Percentiles rank a stretch among this genome's conserved stretches.
phyloP scores from a whole-genome alignment of 1,140 invertebrate genomes.

The Lepidotrigona ventralis region DNA sequence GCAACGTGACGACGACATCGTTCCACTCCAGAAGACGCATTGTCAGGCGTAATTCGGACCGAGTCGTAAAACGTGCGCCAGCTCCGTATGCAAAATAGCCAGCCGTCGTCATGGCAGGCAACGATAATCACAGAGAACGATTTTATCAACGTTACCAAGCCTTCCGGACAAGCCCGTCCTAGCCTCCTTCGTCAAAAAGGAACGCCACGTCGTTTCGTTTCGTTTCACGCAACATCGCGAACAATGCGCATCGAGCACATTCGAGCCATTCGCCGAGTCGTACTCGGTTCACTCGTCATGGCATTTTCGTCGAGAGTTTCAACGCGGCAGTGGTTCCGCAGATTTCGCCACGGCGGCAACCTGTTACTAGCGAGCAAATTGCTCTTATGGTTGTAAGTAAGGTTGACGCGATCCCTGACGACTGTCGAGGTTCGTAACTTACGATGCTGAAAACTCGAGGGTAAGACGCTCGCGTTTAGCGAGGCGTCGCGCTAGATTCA shows the following conservation, averaged over 20 bases:
- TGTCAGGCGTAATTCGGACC: conserved; percentile 7
- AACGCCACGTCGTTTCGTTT: background rate
- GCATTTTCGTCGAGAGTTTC: background rate
- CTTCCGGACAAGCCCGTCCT: background rate
- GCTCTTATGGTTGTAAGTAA: background rate
- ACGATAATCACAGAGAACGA: background rate
- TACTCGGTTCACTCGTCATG: background rate
- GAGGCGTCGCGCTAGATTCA: background rate
- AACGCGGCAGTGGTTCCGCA: background rate
- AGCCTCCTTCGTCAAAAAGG: background rate
- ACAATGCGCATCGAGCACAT: background rate
- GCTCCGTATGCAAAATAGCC: conserved; percentile 21
- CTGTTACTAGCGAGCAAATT: background rate
- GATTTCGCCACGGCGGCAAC: background rate
- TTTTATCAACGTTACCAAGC: conserved; percentile 1
- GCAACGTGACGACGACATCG: background rate
- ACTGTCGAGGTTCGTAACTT: background rate
- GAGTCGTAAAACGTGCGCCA: conserved; percentile 10
- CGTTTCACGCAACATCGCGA: background rate
- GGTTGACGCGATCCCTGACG: background rate
- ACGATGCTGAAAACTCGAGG: background rate
- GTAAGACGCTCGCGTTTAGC: background rate
- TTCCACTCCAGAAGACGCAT: conserved; percentile 13
- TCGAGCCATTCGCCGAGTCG: background rate
- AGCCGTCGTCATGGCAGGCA: too few relatives aligned